Evolutionary conservation across 2,888 invertebrate species (phyloP), one percentile per base, ranked within the genome.

Genomic region (Eupithecia tripunctaria): DNA sequence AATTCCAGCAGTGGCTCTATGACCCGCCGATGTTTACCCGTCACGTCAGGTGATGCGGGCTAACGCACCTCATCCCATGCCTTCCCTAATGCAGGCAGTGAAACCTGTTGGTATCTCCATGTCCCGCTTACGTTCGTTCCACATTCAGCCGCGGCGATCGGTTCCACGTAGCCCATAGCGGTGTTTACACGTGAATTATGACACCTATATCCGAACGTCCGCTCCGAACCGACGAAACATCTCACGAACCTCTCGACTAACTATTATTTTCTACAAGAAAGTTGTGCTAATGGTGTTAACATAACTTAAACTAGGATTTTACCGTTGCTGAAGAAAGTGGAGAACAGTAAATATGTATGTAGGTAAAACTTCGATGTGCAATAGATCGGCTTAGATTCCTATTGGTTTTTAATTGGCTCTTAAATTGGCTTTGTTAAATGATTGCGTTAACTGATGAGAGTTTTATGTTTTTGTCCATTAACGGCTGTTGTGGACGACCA

Each of bases 171-270:
- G 89, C 81, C 84, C 83, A 82, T 86, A 85, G 86, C 87, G 85
- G 84, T 93, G 91, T 93, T 92, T 92, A 91, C 91, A 83, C 89
- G 90, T 89, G 88, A 92, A 90, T 90, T 92, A 89, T 91, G 89
- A 91, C 92, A 91, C 88, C 84, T 82, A 76, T 75, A 82, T 82
- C 80, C 82, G 84, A 84, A 80, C 82, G 82, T 79, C 78, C 78
- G 81, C 78, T 80, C 78, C 76, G 79, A 74, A 72, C 78, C 77
- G 73, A 76, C 72, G 78, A 82, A 83, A 77, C 81, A 85, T 82
- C 79, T 79, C 74, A 76, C 77, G 79, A 81, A 73, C 82, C 79
- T 75, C 78, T 78, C 81, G 25, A 64, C 73, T 76, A 79, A 82
- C 80, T 79, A 77, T 67, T 81, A 81, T 82, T 82, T 81, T 82